phyloP scores from a whole-genome alignment of 2,888 invertebrate species.

The Xanthorhoe designata region DNA sequence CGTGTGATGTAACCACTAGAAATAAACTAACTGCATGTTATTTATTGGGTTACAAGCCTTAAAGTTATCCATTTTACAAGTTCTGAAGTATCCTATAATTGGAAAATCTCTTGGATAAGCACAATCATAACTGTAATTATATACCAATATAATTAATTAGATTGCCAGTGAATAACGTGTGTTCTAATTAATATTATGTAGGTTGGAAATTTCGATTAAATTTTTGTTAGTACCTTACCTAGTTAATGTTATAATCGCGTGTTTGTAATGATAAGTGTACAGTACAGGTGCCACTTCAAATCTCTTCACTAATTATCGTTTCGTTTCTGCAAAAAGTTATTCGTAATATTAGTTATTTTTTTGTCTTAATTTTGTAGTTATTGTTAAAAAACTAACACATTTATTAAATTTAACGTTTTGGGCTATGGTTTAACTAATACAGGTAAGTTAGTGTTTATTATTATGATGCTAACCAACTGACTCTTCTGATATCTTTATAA shows the following conservation, averaged over 20 bases:
- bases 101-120: not conserved
- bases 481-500: not conserved
- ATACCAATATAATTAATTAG: no score
- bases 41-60: constrained; percentile 31
- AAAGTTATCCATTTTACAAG: not conserved
- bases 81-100: not conserved
- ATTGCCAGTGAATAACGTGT: no score
- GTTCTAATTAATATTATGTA: no score
- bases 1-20: constrained; percentile 58
- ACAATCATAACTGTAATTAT: no score
- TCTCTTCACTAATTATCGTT: not conserved
- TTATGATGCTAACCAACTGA: constrained; percentile 15
- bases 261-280: not conserved
- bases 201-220: no score
- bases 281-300: constrained; percentile 27
- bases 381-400: no score
- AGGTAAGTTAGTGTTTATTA: not conserved
- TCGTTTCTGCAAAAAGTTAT: not conserved
- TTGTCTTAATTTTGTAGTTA: no score
- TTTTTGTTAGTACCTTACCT: no score
- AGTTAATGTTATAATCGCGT: no score
- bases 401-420: not conserved
- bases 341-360: no score
- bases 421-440: not conserved
- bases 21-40: constrained; percentile 37